Evolutionary conservation across 1,140 invertebrate genomes (phyloP).

Genomic region (Halyomorpha halys): DNA sequence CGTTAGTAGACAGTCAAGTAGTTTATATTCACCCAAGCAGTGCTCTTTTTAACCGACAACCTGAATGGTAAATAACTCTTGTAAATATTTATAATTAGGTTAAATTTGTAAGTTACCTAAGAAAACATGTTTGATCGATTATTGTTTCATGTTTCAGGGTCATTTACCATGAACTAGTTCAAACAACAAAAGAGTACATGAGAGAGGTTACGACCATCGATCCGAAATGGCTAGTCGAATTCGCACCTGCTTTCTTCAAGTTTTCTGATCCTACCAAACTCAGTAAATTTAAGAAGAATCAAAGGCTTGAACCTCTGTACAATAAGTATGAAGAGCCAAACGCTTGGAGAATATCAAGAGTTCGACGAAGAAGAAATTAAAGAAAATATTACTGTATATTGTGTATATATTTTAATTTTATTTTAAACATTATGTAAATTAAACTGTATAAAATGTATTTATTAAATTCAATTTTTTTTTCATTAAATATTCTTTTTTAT

Average conservation of each 20-base stretch:
- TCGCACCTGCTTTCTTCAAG: slow-evolving; percentile 97
- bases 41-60: slow-evolving; percentile 93
- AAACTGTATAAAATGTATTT: too few species aligned
- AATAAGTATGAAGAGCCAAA: slow-evolving; percentile 99
- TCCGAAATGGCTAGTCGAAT: slow-evolving; percentile 98
- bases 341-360: slow-evolving; percentile 95
- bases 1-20: slow-evolving; percentile 93
- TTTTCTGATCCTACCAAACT: slow-evolving; percentile 98
- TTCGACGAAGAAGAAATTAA: slow-evolving; percentile 80
- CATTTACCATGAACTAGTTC: slow-evolving; percentile 96
- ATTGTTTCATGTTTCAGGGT: slow-evolving; percentile 53
- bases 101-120: too few species aligned
- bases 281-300: slow-evolving; percentile 98
- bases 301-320: slow-evolving; percentile 92
- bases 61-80: slow-evolving; percentile 71
- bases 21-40: slow-evolving; percentile 99
- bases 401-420: too few species aligned
- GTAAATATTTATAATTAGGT: neutral
- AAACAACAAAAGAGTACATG: slow-evolving; percentile 99
- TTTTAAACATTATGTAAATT: too few species aligned
- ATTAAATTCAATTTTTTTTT: too few species aligned
- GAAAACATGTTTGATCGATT: too few species aligned
- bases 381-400: neutral
- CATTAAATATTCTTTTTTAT: too few species aligned
- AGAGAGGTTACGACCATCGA: slow-evolving; percentile 97